Conservation (phyloP, 2,888 invertebrate genomes). For the Leptopilina myrica region DNA sequence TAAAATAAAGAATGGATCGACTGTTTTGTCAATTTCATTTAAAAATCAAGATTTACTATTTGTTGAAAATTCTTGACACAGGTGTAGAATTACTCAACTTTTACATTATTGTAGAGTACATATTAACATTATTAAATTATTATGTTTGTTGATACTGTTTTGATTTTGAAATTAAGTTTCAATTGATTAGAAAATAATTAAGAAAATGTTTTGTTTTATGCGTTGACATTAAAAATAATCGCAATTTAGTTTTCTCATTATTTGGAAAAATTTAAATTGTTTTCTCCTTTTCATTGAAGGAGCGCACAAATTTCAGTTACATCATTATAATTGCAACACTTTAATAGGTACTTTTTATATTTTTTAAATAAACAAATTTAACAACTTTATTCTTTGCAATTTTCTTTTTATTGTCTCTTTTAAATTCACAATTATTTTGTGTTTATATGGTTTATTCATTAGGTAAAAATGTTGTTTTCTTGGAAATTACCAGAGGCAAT, state of each 20-base stretch:
- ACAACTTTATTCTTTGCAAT: too few species aligned
- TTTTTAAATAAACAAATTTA: too few species aligned
- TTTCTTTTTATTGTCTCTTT: too few species aligned
- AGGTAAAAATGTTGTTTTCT: too few species aligned
- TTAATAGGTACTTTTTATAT: too few species aligned
- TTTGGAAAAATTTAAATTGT: neutral
- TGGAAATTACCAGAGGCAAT: too few species aligned
- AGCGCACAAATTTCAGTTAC: neutral
- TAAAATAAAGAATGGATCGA: constrained; percentile 61
- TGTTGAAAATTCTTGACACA: constrained; percentile 19
- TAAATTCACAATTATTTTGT: too few species aligned
- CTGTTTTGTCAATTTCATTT: constrained; percentile 52
- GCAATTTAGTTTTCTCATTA: neutral
- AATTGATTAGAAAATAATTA: constrained; percentile 45
- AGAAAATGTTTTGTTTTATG: neutral
- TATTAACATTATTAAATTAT: neutral
- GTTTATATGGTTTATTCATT: too few species aligned
- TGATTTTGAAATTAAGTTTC: constrained; percentile 39
- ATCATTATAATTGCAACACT: neutral
- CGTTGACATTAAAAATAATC: neutral
- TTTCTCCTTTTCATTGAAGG: neutral
- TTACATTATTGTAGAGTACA: neutral
- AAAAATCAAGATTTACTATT: constrained; percentile 63
- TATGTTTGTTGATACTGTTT: constrained; percentile 51
- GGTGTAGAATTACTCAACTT: neutral